A percentile compares a stretch with the other conserved stretches of the same genome.
phyloP scores from a whole-genome alignment of 2,888 invertebrate species.

The Pollenia amentaria region DNA sequence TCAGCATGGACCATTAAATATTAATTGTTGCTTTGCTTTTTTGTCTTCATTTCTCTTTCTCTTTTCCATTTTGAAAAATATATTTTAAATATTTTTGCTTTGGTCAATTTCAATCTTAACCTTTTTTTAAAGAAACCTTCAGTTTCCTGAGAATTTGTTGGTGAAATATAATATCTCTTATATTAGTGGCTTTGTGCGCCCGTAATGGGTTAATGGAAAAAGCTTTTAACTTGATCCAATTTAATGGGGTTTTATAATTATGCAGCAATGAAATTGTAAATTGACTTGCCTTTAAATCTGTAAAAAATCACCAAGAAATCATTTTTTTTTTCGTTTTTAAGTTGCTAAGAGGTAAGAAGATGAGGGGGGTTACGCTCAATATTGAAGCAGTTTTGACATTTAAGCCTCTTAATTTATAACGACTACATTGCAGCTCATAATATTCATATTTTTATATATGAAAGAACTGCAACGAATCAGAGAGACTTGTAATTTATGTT shows the following conservation, averaged over 20 bases:
- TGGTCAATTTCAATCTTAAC: constrained; percentile 31
- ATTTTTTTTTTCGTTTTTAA: constrained; percentile 8
- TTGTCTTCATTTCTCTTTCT: neutral
- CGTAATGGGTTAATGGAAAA: constrained; percentile 54
- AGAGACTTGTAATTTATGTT: neutral
- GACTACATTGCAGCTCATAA: constrained; percentile 21
- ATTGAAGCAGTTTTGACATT: constrained; percentile 49
- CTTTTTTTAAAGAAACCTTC: constrained; percentile 15
- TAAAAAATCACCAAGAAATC: constrained; percentile 72
- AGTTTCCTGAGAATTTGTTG: neutral
- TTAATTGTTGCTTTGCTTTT: constrained; percentile 3
- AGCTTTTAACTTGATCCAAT: constrained; percentile 73
- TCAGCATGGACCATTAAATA: constrained; percentile 62
- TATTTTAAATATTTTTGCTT: neutral
- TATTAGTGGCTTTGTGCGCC: neutral
- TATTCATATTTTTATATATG: constrained; percentile 5
- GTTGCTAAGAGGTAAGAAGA: neutral
- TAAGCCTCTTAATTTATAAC: constrained; percentile 60
- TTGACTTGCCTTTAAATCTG: constrained; percentile 71
- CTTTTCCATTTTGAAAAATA: neutral
- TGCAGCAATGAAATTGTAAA: constrained; percentile 76
- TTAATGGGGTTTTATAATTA: constrained; percentile 82
- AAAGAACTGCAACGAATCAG: neutral
- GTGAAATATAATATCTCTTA: neutral
- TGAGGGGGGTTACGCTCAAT: neutral